Evolutionary conservation across 2,888 invertebrate genomes (phyloP).

Genomic region (Papilio elwesi): DNA sequence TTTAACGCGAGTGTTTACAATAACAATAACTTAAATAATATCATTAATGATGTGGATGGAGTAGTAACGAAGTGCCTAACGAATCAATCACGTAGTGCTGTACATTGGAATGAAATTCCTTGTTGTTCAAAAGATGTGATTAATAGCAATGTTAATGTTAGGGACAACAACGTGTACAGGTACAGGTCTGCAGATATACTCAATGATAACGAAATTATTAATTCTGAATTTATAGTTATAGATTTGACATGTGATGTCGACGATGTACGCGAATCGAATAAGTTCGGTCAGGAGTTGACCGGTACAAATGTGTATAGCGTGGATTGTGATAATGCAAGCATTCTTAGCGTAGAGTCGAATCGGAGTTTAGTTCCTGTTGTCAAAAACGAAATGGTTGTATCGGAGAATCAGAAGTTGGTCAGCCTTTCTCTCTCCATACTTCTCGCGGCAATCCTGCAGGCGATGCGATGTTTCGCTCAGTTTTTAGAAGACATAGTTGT

Average conservation of each 20-base stretch:
- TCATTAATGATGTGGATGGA: conserved; percentile 54
- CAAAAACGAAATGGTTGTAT: conserved; percentile 74
- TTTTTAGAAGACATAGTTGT: conserved; percentile 84
- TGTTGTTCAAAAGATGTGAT: conserved; percentile 73
- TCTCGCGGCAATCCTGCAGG: conserved; percentile 85
- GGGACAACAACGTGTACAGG: conserved; percentile 54
- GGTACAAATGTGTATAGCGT: conserved; percentile 64
- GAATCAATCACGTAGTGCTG: conserved; percentile 66
- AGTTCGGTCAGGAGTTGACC: conserved; percentile 52
- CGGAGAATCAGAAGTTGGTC: conserved; percentile 81
- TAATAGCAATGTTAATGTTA: conserved; percentile 61
- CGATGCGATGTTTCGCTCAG: conserved; percentile 85
- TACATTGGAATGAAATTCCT: conserved; percentile 78
- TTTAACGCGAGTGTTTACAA: conserved; percentile 59
- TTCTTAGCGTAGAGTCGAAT: conserved; percentile 65
- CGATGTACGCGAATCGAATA: conserved; percentile 56
- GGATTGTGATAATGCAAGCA: conserved; percentile 70
- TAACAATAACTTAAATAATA: conserved; percentile 53
- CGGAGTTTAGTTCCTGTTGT: conserved; percentile 76
- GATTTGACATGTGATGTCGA: conserved; percentile 75
- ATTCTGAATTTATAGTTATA: conserved; percentile 75
- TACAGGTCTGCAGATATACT: conserved; percentile 43
- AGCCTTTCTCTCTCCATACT: conserved; percentile 85
- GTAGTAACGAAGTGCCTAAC: conserved; percentile 79
- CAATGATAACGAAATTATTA: conserved; percentile 46